Conservation (phyloP, 2,888 invertebrate species). For the Euphydryas editha region DNA sequence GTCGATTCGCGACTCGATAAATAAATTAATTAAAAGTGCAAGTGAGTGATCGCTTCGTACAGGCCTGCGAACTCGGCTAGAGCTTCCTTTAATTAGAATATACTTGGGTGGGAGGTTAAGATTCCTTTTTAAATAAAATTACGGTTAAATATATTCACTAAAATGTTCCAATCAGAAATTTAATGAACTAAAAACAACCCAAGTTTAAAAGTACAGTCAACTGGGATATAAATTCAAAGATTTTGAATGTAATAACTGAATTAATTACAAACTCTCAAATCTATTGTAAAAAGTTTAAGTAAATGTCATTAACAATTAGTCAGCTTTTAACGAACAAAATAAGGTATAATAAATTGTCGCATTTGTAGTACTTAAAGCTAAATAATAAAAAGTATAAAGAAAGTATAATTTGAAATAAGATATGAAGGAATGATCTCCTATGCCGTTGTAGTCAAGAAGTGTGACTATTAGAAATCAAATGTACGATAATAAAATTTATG, state of each 20-base stretch:
- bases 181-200: background rate
- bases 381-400: conserved; percentile 15
- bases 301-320: conserved; percentile 4
- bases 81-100: conserved; percentile 78
- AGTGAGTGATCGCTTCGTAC: conserved; percentile 81
- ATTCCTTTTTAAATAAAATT: conserved; percentile 56
- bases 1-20: conserved; percentile 82
- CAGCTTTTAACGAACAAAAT: background rate
- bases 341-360: conserved; percentile 10
- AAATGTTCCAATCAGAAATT: background rate
- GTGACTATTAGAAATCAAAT: conserved; percentile 16
- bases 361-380: conserved; percentile 4
- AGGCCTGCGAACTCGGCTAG: conserved; percentile 69
- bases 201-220: background rate
- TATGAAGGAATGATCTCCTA: conserved; percentile 19
- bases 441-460: conserved; percentile 20
- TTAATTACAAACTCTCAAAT: background rate
- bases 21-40: conserved; percentile 85
- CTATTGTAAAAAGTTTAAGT: background rate
- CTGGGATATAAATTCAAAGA: background rate
- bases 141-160: background rate
- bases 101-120: conserved; percentile 57
- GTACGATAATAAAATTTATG: background rate
- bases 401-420: conserved; percentile 15
- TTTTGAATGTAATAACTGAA: background rate